Conservation (phyloP, 2,797 vertebrate genomes). For the Lateolabrax maculatus region DNA sequence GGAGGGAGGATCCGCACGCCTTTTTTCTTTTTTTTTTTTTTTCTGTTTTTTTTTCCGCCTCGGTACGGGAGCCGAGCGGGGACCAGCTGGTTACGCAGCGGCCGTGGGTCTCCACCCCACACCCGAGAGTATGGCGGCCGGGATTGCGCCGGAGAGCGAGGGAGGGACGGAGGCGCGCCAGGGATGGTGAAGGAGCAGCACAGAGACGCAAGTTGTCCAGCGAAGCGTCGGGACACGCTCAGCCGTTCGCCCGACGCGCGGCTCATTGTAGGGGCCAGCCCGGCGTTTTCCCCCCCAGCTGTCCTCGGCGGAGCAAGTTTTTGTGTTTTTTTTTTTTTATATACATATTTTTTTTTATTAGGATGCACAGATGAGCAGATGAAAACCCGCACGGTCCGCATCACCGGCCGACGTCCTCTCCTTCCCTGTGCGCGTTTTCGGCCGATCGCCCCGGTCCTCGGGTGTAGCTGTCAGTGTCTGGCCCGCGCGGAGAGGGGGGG, state of each 20-base stretch:
- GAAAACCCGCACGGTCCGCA: slow-evolving; percentile 68
- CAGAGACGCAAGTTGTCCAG: slow-evolving; percentile 63
- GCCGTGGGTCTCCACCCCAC: slow-evolving; percentile 87
- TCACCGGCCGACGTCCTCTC: slow-evolving; percentile 44
- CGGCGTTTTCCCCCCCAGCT: slow-evolving; percentile 62
- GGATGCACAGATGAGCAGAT: slow-evolving; percentile 77
- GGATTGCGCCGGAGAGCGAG: slow-evolving; percentile 72
- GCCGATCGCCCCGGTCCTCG: slow-evolving; percentile 59
- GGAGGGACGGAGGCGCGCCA: slow-evolving; percentile 66
- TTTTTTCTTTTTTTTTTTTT: not conserved
- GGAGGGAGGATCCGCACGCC: slow-evolving; percentile 46
- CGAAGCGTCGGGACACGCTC: slow-evolving; percentile 17
- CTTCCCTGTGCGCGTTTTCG: slow-evolving; percentile 48
- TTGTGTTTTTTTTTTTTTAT: too few species aligned
- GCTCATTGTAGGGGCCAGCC: slow-evolving; percentile 43
- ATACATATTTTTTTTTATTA: too few species aligned
- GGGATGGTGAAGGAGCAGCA: slow-evolving; percentile 75
- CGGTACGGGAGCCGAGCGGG: slow-evolving; percentile 87
- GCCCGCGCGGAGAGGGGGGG: too few species aligned
- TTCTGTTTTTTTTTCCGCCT: slow-evolving; percentile 25
- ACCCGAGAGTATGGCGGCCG: slow-evolving; percentile 88
- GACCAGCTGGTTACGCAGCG: slow-evolving; percentile 80
- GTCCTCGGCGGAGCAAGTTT: slow-evolving; percentile 84
- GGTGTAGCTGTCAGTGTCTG: slow-evolving; percentile 71
- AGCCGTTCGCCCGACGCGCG: too few species aligned